Conservation (phyloP, 35 echinoderm and acorn worm species). For the Ophioderma brevispina region DNA sequence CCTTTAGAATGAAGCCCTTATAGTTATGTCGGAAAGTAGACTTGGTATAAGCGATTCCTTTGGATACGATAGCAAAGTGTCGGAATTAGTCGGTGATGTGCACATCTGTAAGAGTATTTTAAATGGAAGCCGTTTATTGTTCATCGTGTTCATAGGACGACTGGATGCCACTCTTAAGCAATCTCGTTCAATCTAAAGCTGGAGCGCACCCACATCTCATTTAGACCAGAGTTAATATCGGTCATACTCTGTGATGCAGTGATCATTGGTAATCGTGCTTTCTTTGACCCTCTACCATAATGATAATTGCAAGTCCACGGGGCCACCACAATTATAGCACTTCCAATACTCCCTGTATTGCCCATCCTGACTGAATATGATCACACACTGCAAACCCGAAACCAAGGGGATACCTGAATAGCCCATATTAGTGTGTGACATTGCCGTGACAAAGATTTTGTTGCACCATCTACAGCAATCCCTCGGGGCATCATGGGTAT, state of each 20-base stretch:
- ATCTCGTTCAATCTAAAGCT: too few species aligned
- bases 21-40: too few species aligned
- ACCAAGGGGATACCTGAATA: not conserved
- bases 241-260: not conserved
- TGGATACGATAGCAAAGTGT: too few species aligned
- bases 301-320: not conserved
- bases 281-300: not conserved
- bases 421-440: not conserved
- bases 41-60: too few species aligned
- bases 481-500: not conserved
- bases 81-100: too few species aligned
- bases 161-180: too few species aligned
- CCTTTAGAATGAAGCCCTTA: too few species aligned
- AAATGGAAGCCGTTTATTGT: too few species aligned
- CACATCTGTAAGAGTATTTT: too few species aligned
- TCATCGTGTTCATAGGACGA: too few species aligned
- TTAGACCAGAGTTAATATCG: too few species aligned
- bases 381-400: not conserved
- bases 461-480: not conserved
- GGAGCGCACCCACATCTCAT: too few species aligned
- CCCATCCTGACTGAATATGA: not conserved
- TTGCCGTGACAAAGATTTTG: not conserved
- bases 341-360: not conserved
- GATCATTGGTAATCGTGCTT: not conserved
- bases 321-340: not conserved